Percentiles rank a stretch among this genome's conserved stretches.
phyloP scores from a whole-genome alignment of 2,797 vertebrate species.

The Podarcis lilfordi region DNA sequence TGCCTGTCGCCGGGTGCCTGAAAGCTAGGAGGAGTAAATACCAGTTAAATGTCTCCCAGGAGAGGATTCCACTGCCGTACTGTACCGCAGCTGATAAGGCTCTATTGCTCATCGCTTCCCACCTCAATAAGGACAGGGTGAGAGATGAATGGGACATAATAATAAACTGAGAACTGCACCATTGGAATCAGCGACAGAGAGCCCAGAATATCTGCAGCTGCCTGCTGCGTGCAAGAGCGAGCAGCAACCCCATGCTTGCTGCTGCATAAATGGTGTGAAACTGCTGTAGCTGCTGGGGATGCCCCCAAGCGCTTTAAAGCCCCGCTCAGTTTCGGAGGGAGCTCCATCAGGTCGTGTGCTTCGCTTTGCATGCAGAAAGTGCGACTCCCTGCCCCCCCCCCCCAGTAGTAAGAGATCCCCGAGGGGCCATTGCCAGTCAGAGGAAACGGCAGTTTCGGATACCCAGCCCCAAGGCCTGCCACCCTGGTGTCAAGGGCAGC shows the following conservation, averaged over 20 bases:
- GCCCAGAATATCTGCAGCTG: too few relatives aligned
- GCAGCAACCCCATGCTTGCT: not conserved
- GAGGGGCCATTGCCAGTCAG: not conserved
- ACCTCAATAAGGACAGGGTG: not conserved
- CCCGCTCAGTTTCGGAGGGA: not conserved
- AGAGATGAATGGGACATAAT: too few relatives aligned
- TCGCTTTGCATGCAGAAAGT: not conserved
- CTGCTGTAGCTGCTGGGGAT: too few relatives aligned
- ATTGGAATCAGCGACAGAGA: too few relatives aligned
- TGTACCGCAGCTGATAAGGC: not conserved
- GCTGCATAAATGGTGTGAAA: not conserved
- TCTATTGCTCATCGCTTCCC: not conserved
- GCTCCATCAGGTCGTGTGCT: too few relatives aligned
- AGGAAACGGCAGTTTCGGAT: not conserved
- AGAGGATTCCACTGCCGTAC: too few relatives aligned
- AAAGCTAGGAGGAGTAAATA: too few relatives aligned
- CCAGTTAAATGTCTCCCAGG: too few relatives aligned
- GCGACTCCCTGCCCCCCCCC: not conserved
- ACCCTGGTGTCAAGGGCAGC: not conserved
- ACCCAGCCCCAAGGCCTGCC: too few relatives aligned
- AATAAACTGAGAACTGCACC: too few relatives aligned
- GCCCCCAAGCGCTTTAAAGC: not conserved
- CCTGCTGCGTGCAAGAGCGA: too few relatives aligned
- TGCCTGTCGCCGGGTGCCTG: too few relatives aligned
- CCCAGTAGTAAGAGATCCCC: not conserved